Evolutionary conservation across 2,888 invertebrate genomes (phyloP).

Genomic region (Drosophila ustulata): DNA sequence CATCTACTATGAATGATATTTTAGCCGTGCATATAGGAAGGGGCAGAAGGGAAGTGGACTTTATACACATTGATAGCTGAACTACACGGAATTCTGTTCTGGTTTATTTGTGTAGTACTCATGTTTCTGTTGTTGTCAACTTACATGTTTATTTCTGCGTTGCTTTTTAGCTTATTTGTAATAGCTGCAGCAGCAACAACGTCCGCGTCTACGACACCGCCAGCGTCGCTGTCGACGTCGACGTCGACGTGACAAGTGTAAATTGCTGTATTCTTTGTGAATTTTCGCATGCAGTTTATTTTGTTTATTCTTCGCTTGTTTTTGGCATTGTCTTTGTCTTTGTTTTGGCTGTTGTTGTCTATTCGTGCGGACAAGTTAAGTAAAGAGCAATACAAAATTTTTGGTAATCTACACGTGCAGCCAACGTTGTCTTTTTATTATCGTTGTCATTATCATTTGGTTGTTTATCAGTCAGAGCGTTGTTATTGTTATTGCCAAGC

Average conservation of each 20-base stretch:
- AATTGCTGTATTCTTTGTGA: constrained; percentile 30
- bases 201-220: constrained; percentile 6
- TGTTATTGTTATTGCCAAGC: constrained; percentile 15
- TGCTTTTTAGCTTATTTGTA: constrained; percentile 27
- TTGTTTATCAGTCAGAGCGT: constrained; percentile 25
- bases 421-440: constrained; percentile 6
- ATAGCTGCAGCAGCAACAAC: constrained; percentile 24
- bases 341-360: neutral
- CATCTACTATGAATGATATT: neutral
- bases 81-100: constrained; percentile 8
- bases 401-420: constrained; percentile 36
- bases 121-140: constrained; percentile 42
- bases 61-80: neutral
- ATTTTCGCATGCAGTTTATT: constrained; percentile 46
- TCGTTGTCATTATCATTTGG: constrained; percentile 23
- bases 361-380: neutral
- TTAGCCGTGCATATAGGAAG: neutral
- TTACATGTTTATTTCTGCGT: constrained; percentile 55
- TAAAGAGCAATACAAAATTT: constrained; percentile 6
- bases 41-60: neutral
- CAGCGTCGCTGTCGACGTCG: constrained; percentile 19
- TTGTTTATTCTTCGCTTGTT: constrained; percentile 28
- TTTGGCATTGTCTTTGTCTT: constrained; percentile 18
- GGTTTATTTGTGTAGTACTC: constrained; percentile 20
- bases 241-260: constrained; percentile 42